These are phyloP conservation scores for Triplophysa bombifrons DNA, from an alignment of 2,797 vertebrate genomes.

Conservation along the genomic window DNA sequence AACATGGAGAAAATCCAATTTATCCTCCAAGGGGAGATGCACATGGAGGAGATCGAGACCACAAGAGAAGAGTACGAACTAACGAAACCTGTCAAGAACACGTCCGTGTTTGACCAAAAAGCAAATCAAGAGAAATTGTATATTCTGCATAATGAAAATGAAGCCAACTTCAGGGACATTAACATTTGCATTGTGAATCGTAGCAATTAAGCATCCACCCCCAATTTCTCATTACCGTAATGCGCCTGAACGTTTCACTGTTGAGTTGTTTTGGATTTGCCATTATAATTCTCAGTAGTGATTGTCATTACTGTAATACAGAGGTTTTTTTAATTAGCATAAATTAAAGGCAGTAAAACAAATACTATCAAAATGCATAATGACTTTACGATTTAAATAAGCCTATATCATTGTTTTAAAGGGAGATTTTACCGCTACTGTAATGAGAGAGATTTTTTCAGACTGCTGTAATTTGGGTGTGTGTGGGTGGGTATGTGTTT, in stretches of 20 bases:
- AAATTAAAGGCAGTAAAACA: background rate
- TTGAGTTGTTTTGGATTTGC: background rate
- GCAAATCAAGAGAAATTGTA: background rate
- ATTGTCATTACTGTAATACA: conserved; percentile 22
- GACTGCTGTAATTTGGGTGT: background rate
- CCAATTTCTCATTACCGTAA: background rate
- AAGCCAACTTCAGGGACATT: background rate
- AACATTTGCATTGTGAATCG: conserved; percentile 1
- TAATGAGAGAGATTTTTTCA: background rate
- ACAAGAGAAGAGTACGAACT: background rate
- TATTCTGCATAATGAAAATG: background rate
- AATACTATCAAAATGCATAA: background rate
- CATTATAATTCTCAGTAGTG: background rate
- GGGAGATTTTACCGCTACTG: background rate
- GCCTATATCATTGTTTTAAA: background rate
- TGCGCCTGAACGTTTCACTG: background rate
- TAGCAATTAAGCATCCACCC: conserved; percentile 4
- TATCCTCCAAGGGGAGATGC: conserved; percentile 62
- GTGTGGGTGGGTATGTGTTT: background rate
- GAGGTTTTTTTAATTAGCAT: background rate
- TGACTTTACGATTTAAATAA: background rate
- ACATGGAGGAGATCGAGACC: conserved; percentile 20
- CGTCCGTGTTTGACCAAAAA: background rate
- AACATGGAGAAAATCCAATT: conserved; percentile 82
- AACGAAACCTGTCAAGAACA: background rate